phyloP scores from a whole-genome alignment of 2,113 vertebrate genomes.

The Syngnathoides biaculeatus region DNA sequence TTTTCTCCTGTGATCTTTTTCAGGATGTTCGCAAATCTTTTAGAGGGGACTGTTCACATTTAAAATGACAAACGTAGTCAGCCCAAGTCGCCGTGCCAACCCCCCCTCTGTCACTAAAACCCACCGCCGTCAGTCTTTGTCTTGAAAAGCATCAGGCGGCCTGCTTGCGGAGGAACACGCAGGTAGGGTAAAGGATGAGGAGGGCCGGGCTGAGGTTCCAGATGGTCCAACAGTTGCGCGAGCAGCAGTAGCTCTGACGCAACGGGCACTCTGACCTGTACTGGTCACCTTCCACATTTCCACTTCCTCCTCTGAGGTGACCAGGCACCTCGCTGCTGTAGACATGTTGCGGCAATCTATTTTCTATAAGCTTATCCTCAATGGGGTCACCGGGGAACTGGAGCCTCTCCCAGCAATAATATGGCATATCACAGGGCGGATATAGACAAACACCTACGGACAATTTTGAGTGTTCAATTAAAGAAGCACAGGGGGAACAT shows the following conservation, averaged over 20 bases:
- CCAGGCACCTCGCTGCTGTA: constrained; percentile 12
- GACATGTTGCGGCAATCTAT: background rate
- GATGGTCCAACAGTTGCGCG: constrained; percentile 99
- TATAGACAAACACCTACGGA: too few species aligned
- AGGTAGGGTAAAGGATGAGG: constrained; percentile 17
- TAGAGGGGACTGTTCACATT: background rate
- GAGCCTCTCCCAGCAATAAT: background rate
- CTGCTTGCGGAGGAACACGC: too few species aligned
- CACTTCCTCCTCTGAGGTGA: background rate
- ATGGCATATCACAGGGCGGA: too few species aligned
- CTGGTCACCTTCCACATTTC: constrained; percentile 51
- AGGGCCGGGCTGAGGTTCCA: constrained; percentile 73
- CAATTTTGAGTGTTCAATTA: too few species aligned
- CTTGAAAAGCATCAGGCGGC: background rate
- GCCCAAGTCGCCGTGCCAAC: too few species aligned
- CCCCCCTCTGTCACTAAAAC: too few species aligned
- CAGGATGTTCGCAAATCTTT: too few species aligned
- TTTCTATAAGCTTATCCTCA: background rate
- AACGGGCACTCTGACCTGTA: constrained; percentile 62
- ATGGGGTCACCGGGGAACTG: background rate
- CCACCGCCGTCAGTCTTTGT: background rate
- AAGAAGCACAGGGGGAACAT: too few species aligned
- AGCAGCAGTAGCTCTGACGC: constrained; percentile 80
- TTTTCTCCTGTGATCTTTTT: too few species aligned
- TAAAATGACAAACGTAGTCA: too few species aligned